These are phyloP conservation scores for Caenorhabditis latens DNA, from an alignment of 1,140 invertebrate species.

Conservation along the genomic window DNA sequence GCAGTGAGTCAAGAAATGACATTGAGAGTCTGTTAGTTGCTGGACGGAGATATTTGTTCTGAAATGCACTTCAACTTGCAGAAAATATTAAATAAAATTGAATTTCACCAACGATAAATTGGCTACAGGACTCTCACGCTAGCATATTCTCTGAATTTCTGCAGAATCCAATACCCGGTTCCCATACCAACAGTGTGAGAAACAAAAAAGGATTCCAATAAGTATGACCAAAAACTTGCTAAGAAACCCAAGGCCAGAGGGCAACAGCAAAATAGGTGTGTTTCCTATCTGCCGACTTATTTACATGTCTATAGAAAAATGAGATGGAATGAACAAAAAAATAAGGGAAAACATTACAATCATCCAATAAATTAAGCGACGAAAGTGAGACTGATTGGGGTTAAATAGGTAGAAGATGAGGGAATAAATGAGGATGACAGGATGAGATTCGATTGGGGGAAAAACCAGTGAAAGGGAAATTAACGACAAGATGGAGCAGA, in stretches of 20 bases:
- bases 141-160: no score
- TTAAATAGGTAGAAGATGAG: background rate
- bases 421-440: no score
- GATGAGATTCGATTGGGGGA: background rate
- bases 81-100: no score
- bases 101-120: no score
- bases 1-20: no score
- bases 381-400: conserved; percentile 44
- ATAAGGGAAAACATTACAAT: conserved; percentile 9
- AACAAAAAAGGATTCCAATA: no score
- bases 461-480: background rate
- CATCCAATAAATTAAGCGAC: background rate
- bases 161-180: no score
- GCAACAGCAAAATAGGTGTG: background rate
- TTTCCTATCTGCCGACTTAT: background rate
- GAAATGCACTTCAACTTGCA: no score
- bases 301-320: background rate
- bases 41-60: no score
- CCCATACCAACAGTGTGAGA: no score
- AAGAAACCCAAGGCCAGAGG: conserved; percentile 6
- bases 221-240: conserved; percentile 20
- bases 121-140: no score
- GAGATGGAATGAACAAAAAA: background rate
- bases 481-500: conserved; percentile 65
- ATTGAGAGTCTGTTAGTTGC: no score